Conservation (phyloP, 2,113 vertebrate species). For the Paratilapia polleni region DNA sequence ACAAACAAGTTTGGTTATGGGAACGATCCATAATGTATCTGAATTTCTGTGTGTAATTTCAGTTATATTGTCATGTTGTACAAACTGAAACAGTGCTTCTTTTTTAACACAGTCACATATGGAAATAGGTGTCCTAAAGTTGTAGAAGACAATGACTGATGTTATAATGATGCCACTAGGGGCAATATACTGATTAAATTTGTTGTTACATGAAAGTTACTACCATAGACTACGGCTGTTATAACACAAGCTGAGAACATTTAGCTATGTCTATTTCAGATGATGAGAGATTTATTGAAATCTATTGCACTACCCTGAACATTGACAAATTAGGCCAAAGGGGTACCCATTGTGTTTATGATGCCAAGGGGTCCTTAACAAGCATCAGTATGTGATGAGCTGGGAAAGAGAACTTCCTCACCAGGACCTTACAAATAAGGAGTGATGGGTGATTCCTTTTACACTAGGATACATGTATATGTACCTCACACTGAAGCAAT, state of each 20-base stretch:
- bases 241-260: neutral
- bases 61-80: constrained; percentile 8
- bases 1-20: constrained; percentile 62
- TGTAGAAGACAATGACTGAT: neutral
- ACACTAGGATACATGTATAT: neutral
- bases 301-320: neutral
- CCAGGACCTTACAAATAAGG: neutral
- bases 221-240: neutral
- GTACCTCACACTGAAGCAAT: neutral
- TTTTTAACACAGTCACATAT: constrained; percentile 1
- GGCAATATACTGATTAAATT: neutral
- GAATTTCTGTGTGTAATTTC: constrained; percentile 15
- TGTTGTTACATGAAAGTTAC: neutral
- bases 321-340: no score
- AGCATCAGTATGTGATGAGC: neutral
- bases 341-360: neutral
- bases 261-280: neutral
- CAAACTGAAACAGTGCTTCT: constrained; percentile 6
- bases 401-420: neutral
- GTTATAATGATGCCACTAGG: neutral
- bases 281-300: neutral
- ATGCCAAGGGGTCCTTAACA: neutral
- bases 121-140: neutral
- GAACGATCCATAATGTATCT: constrained; percentile 70
- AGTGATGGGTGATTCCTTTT: neutral